phyloP scores from a whole-genome alignment of 2,113 vertebrate species.

The Gopherus flavomarginatus region DNA sequence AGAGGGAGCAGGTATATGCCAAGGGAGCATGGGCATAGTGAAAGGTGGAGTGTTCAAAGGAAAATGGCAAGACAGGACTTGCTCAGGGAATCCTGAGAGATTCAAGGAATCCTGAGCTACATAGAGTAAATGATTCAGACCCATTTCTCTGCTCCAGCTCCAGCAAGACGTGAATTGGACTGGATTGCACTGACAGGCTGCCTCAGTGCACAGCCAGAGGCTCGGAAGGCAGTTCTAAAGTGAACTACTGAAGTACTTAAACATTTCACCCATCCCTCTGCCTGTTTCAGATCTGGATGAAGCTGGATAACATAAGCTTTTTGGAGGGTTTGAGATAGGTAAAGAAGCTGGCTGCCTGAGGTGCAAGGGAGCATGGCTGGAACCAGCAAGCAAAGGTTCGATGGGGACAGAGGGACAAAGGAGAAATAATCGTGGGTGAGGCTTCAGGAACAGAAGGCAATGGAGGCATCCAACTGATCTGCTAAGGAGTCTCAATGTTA shows the following conservation, averaged over 20 bases:
- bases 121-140: background rate
- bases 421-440: background rate
- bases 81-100: background rate
- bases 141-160: background rate
- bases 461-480: background rate
- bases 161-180: background rate
- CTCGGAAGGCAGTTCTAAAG: background rate
- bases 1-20: background rate
- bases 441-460: background rate
- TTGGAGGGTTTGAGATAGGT: background rate
- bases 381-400: too few relatives aligned
- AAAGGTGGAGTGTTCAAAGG: background rate
- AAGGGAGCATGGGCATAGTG: background rate
- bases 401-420: too few relatives aligned
- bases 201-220: background rate
- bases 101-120: background rate
- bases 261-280: background rate
- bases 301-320: background rate
- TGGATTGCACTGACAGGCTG: background rate
- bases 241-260: background rate
- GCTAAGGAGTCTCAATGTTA: background rate
- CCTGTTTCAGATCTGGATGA: background rate
- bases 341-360: background rate
- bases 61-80: background rate
- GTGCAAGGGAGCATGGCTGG: too few relatives aligned